Evolutionary conservation across 2,888 invertebrate genomes (phyloP), one percentile per base, ranked within the genome.

Genomic region (Amiota mariae): DNA sequence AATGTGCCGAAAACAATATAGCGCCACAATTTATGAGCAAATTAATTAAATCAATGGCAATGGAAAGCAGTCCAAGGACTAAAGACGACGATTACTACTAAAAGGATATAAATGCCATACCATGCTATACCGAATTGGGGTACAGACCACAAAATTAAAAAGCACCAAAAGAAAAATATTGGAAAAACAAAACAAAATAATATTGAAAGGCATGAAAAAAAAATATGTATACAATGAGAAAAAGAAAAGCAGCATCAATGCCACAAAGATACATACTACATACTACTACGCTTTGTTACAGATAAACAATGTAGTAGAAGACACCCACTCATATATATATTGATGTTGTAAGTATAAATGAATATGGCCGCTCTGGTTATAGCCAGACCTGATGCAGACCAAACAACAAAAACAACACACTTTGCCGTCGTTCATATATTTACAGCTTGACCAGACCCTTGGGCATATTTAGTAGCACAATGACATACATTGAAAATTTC

Each of bases 1-100:
- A 82, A 82, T 81, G 80, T 79, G 79, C 79, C 79, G 79, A 80
- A 81, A 82, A 83, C 82, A 84, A 83, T 81, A 74, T 51, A 11
- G 77, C 73, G 64, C 70, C 70, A 59, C 67, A 80, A 82, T 84
- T 83, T 82, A 81, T 83, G 81, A 72, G 76, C 75, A 80, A 80
- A 82, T 83, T 83, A 84, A 84, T 82, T 82, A 82, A 82, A 84
- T 81, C 79, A 80, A 83, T 51, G 51, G 36, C 12, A 63, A 63
- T 12, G 13, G 46, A 24, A 46, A 77, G 79, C 76, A 57, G 36
- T 36, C 36, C 36, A 36, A 36, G 36, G 36, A 36, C 36, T 36
- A 36, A 36, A 36, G 36, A 6, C 36, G 36, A 36, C 8, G 6
- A 36, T 6, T 6, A 36, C 36, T 36, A 36, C 36, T 36, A 36